A percentile compares a stretch with the other conserved stretches of the same genome.
These are phyloP conservation scores for Sorex fumeus DNA, from an alignment of 2,113 vertebrate species.

Conservation along the genomic window DNA sequence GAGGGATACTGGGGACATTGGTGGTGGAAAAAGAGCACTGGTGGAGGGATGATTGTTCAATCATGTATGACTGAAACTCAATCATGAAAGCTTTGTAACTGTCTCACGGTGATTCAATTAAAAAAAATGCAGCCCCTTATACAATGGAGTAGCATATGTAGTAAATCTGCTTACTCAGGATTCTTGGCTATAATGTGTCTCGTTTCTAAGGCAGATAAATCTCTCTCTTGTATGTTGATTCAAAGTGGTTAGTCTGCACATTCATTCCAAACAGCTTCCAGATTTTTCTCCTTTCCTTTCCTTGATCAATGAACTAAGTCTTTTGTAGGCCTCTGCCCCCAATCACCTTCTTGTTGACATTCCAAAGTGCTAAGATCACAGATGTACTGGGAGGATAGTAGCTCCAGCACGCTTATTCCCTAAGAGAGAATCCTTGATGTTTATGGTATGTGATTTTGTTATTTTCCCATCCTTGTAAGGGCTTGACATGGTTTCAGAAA, in stretches of 20 bases:
- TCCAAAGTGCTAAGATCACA: slow-evolving; percentile 84
- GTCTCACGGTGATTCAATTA: too few species aligned
- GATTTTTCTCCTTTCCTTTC: slow-evolving; percentile 73
- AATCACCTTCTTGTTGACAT: slow-evolving; percentile 80
- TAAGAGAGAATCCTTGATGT: slow-evolving; percentile 84
- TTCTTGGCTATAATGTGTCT: slow-evolving; percentile 84
- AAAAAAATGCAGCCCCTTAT: neutral
- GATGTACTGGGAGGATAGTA: slow-evolving; percentile 81
- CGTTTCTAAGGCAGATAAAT: slow-evolving; percentile 84
- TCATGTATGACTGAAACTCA: too few species aligned
- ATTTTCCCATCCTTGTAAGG: slow-evolving; percentile 85
- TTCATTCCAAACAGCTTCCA: slow-evolving; percentile 80
- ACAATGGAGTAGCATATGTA: slow-evolving; percentile 49
- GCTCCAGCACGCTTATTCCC: slow-evolving; percentile 84
- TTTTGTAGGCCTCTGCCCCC: slow-evolving; percentile 67
- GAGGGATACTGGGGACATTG: too few species aligned
- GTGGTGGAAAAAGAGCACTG: too few species aligned
- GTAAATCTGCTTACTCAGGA: slow-evolving; percentile 82
- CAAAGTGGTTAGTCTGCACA: slow-evolving; percentile 79
- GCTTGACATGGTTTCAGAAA: slow-evolving; percentile 84
- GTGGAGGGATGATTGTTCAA: too few species aligned
- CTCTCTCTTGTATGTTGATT: slow-evolving; percentile 77
- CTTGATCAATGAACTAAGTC: slow-evolving; percentile 74
- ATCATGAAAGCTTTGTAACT: too few species aligned
- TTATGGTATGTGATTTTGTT: slow-evolving; percentile 82